Conservation (phyloP, 2,888 invertebrate species). For the Epirrita christyi region DNA sequence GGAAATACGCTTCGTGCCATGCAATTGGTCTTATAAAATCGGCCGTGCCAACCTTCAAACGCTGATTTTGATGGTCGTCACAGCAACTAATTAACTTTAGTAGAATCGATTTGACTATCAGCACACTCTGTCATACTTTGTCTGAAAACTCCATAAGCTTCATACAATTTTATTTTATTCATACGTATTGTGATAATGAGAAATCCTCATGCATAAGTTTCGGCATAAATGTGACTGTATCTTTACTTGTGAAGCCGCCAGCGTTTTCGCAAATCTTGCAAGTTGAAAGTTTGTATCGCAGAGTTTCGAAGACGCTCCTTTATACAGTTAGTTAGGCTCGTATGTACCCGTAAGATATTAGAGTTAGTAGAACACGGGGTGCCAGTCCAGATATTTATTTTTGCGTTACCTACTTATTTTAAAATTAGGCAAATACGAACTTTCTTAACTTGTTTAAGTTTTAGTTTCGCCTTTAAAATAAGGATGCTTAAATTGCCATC, state of each 20-base stretch:
- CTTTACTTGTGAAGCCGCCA: conserved; percentile 57
- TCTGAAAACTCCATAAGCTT: not conserved
- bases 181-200: not conserved
- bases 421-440: too few species aligned
- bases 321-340: conserved; percentile 75
- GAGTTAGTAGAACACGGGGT: conserved; percentile 31
- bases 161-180: not conserved
- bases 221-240: conserved; percentile 25
- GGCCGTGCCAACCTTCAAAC: too few species aligned
- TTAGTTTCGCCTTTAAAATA: too few species aligned
- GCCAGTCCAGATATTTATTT: conserved; percentile 1
- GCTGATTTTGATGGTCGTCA: too few species aligned
- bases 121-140: too few species aligned
- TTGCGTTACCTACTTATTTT: not conserved
- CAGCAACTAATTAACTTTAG: too few species aligned
- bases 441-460: too few species aligned
- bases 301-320: conserved; percentile 66
- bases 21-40: too few species aligned
- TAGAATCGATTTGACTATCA: too few species aligned
- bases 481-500: too few species aligned
- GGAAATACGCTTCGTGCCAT: too few species aligned
- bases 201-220: conserved; percentile 4
- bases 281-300: conserved; percentile 73
- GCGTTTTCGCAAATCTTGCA: conserved; percentile 76
- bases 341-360: conserved; percentile 63